These are phyloP conservation scores for Halcyon chelicuti DNA, from an alignment of 2,797 vertebrate genomes.

Conservation along the genomic window DNA sequence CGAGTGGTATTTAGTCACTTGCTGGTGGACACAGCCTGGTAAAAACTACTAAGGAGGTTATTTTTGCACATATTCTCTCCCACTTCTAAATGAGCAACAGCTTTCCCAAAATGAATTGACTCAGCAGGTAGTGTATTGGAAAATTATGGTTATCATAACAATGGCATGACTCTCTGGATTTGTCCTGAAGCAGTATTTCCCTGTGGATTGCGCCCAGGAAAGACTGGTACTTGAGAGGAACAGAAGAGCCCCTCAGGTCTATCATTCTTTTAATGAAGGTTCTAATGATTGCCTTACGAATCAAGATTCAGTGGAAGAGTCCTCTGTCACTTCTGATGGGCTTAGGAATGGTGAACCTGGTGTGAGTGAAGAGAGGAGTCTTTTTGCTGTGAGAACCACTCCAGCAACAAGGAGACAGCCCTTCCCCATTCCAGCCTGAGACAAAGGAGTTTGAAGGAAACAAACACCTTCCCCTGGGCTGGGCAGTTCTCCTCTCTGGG, in stretches of 20 bases:
- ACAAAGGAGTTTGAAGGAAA: not conserved
- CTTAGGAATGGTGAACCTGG: not conserved
- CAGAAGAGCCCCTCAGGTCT: not conserved
- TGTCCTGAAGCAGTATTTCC: not conserved
- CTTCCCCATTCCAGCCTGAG: not conserved
- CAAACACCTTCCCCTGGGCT: not conserved
- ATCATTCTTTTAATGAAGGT: not conserved
- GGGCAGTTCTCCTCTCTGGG: not conserved
- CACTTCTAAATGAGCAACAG: not conserved
- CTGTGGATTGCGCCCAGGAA: not conserved
- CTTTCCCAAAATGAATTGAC: not conserved
- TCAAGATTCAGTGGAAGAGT: not conserved
- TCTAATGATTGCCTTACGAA: not conserved
- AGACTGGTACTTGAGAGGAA: not conserved
- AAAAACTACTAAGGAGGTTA: not conserved
- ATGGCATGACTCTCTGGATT: not conserved
- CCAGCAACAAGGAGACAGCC: not conserved
- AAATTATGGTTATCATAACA: not conserved
- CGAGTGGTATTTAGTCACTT: not conserved
- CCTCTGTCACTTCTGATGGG: not conserved
- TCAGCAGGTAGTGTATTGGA: not conserved
- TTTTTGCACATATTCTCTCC: not conserved
- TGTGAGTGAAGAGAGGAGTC: not conserved
- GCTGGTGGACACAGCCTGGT: not conserved
- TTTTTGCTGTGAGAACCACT: not conserved